Evolutionary conservation across 2,888 invertebrate genomes (phyloP).

Genomic region (Nebria brevicollis): DNA sequence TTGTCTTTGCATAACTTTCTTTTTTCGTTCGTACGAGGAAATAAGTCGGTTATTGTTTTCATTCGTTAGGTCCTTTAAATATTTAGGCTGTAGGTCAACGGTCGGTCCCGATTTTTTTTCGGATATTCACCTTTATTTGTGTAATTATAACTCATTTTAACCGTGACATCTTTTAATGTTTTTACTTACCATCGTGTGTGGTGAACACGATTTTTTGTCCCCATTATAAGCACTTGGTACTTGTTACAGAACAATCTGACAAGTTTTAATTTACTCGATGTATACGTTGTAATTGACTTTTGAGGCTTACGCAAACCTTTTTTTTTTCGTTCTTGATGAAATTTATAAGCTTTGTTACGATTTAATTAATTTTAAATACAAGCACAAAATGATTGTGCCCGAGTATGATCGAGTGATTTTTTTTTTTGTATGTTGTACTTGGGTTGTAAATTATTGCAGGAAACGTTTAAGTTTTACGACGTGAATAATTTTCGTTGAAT

Average conservation of each 20-base stretch:
- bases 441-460: no score
- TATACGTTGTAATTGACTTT: not conserved
- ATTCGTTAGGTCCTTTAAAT: not conserved
- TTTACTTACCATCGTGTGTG: not conserved
- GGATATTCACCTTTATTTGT: not conserved
- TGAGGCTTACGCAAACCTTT: not conserved
- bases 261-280: not conserved
- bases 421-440: no score
- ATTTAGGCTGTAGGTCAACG: slow-evolving; percentile 27
- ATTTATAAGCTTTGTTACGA: not conserved
- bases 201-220: not conserved
- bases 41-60: not conserved
- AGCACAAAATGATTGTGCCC: no score
- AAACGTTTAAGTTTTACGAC: no score
- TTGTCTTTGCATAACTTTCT: not conserved
- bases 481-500: no score
- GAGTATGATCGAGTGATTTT: no score
- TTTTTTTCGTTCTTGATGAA: not conserved
- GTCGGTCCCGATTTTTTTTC: slow-evolving; percentile 27
- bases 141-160: not conserved
- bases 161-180: not conserved
- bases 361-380: not conserved
- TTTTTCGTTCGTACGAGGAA: not conserved
- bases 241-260: not conserved
- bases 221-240: not conserved